Evolutionary conservation across 2,888 invertebrate genomes (phyloP).

Genomic region (Erebia aethiops): DNA sequence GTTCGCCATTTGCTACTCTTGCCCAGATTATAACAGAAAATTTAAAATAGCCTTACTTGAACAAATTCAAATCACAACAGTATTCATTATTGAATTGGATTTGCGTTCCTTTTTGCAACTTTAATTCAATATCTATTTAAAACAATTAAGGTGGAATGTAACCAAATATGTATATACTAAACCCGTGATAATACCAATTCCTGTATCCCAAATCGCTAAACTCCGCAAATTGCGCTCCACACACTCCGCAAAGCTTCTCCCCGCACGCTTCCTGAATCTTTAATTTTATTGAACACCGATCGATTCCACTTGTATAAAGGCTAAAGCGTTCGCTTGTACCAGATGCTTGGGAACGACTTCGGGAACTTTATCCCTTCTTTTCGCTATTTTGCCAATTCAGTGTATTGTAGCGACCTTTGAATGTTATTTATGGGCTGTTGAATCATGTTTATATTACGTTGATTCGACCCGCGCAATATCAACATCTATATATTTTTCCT

Average conservation of each 20-base stretch:
- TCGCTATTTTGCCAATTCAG: slow-evolving; percentile 35
- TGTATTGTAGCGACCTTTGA: slow-evolving; percentile 31
- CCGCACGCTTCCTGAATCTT: slow-evolving; percentile 68
- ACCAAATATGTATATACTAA: not conserved
- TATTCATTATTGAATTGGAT: not conserved
- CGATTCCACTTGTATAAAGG: slow-evolving; percentile 51
- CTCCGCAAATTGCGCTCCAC: slow-evolving; percentile 43
- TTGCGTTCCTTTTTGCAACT: not conserved
- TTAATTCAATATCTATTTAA: not conserved
- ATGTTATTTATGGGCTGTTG: slow-evolving; percentile 31
- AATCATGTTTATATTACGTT: slow-evolving; percentile 19
- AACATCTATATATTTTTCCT: not conserved
- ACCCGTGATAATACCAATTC: not conserved
- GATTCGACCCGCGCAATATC: not conserved
- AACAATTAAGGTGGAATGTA: not conserved
- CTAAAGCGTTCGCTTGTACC: slow-evolving; percentile 40
- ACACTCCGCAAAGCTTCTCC: slow-evolving; percentile 49
- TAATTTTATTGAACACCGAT: slow-evolving; percentile 75
- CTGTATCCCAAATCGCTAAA: slow-evolving; percentile 57
- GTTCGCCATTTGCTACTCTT: too few species aligned
- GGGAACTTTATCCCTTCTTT: slow-evolving; percentile 38
- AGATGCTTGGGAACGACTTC: slow-evolving; percentile 54
- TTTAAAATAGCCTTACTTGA: too few species aligned
- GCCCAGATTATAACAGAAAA: too few species aligned
- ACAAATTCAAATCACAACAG: not conserved